Evolutionary conservation across 1,140 invertebrate species (phyloP), one percentile per base, ranked within the genome.

Genomic region (Meloidogyne chitwoodi): DNA sequence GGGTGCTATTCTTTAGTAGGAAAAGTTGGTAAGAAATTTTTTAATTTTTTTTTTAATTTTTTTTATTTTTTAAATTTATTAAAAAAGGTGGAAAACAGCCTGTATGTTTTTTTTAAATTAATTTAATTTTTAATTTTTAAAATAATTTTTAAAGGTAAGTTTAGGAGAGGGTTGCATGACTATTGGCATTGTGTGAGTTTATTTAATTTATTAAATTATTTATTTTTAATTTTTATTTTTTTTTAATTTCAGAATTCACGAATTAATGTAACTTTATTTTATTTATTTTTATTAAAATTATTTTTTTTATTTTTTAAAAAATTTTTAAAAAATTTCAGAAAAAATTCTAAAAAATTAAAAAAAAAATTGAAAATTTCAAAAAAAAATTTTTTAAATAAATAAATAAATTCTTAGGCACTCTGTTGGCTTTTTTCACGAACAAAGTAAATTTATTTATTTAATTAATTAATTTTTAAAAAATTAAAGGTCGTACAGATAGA

Each of bases 91-190:
- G 85, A 64, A 87, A 86, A 77, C 85, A 86, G 72, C 83, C 84
- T 44, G 81, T 86, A 16, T 22, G 41, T 72, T 48, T 72, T 12
- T n/a, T 22, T 61, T 63, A n/a, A 12, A 19, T 34, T 24, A 27
- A 27, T 26, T 14, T 27, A 61, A 12, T 29, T 63, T 56, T 27
- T 38, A 14, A 34, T 41, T 48, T 38, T 38, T 10, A 41, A 68
- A 68, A 24, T 19, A n/a, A 22, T 14, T 14, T 29, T 26, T 26
- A 19, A 11, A 73, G 71, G 71, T 73, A 10, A 83, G 80, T 10
- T 80, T 90, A 22, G 89, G 88, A 0, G 91, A 92, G 0, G 92
- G 92, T 2, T 94, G 93, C 82, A 88, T 93, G 0, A 84, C 83
- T 29, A 84, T 87, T 61, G 86, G 81, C 0, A 90, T 90, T 3